These are phyloP conservation scores for Turnix velox DNA, from an alignment of 2,113 vertebrate genomes.

Conservation along the genomic window DNA sequence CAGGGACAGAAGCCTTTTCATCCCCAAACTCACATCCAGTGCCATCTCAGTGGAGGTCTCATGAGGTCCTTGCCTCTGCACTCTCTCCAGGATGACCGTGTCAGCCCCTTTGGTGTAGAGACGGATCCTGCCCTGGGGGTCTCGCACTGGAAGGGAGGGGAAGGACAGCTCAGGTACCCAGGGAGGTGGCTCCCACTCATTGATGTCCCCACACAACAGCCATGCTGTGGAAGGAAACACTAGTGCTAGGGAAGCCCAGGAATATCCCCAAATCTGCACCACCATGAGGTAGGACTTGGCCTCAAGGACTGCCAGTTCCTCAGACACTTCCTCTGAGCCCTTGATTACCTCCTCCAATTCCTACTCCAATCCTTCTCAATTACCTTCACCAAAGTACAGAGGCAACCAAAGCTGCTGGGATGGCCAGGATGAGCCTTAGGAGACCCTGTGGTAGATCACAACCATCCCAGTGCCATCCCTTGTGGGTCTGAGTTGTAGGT, in stretches of 20 bases:
- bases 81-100: constrained; percentile 81
- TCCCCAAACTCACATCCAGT: constrained; percentile 75
- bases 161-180: background rate
- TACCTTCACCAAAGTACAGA: background rate
- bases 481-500: background rate
- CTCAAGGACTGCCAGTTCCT: background rate
- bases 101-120: constrained; percentile 95
- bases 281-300: background rate
- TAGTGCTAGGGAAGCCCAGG: background rate
- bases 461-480: background rate
- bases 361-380: background rate
- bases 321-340: background rate
- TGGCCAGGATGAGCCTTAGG: background rate
- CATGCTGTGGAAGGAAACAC: background rate
- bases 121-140: constrained; percentile 83
- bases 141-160: constrained; percentile 74
- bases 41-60: constrained; percentile 73
- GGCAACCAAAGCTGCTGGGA: background rate
- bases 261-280: background rate
- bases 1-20: background rate
- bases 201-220: fast-evolving
- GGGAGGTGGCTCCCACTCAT: background rate
- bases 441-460: fast-evolving
- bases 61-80: constrained; percentile 50
- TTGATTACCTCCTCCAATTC: background rate